Percentiles rank a stretch among this genome's conserved stretches.
These are phyloP conservation scores for Momotus momota DNA, from an alignment of 2,797 vertebrate genomes.

Conservation along the genomic window DNA sequence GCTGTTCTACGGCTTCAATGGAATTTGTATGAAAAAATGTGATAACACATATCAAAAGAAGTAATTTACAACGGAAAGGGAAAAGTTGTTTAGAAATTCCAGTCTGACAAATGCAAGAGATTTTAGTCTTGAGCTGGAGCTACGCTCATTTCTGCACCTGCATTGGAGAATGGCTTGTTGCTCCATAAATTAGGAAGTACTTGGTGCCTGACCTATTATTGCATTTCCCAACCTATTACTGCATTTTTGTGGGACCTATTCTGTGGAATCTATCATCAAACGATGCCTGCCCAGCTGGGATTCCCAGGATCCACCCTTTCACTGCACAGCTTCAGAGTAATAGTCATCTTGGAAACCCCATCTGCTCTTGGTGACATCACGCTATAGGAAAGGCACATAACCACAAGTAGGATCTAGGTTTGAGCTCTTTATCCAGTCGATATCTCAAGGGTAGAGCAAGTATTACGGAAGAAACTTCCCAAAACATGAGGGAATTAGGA, in stretches of 20 bases:
- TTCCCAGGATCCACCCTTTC: not conserved
- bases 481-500: not conserved
- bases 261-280: too few relatives aligned
- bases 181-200: not conserved
- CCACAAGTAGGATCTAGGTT: accelerated
- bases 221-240: too few relatives aligned
- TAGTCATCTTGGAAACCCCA: not conserved
- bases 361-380: accelerated
- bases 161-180: not conserved
- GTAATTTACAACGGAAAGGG: not conserved
- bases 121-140: not conserved
- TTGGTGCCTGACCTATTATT: not conserved
- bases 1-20: not conserved
- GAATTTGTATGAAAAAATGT: not conserved
- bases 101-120: not conserved
- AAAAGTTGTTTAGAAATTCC: not conserved
- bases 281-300: not conserved
- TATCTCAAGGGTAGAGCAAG: not conserved
- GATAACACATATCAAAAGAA: not conserved
- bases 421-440: not conserved
- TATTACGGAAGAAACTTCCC: not conserved
- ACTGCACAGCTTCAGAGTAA: not conserved
- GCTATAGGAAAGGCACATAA: accelerated
- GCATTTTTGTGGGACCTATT: not conserved
- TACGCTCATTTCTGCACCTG: not conserved